Evolutionary conservation across 37 sponge, comb jelly and placozoan species (phyloP), one percentile per base, ranked within the genome.

Genomic region (Petrosia ficiformis): DNA sequence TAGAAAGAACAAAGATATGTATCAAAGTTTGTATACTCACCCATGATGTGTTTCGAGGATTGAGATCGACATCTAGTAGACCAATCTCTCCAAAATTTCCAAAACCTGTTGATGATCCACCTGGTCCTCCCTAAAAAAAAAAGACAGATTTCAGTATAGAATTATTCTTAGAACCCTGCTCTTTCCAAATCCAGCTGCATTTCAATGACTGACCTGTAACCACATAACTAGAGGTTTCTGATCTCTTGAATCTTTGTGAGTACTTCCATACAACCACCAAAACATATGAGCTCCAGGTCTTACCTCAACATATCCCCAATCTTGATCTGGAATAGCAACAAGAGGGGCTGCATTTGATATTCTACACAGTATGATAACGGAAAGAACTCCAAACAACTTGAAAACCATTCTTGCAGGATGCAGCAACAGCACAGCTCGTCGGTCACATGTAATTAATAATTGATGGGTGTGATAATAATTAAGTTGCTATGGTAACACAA

Each of bases 61-160:
- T 39, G 33, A 90, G 67, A 64, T 89, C 54, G 54, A 90, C 81
- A 67, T 86, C 82, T 8, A 84, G 68, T 19, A 88, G 91, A 25
- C 95, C 95, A 29, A 94, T 72, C 65, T 94, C 95, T 67, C 57
- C 54, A 67, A 94, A 94, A 71, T 94, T 94, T 1, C 95, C 95
- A 84, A 87, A 94, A 1, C 95, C 95, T 35, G 95, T 94, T 0
- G 88, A 87, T 14, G 94, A 94, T 5, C 80, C 88, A 0, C 95
- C 95, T 26, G 95, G 95, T 2, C 91, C 95, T 56, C 95, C 91
- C 86, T 90, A 65, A 29, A 56, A 10, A 42, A 16, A 31, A 1
- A 31, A 36, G 32, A 16, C 26, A 32, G 2, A 10, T 36, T 10
- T 24, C 2, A 25, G 14, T 48, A 14, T 48, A 48, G 14, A 19